Evolutionary conservation across 2,888 invertebrate species (phyloP), one percentile per base, ranked within the genome.

Genomic region (Oligia fasciuncula): DNA sequence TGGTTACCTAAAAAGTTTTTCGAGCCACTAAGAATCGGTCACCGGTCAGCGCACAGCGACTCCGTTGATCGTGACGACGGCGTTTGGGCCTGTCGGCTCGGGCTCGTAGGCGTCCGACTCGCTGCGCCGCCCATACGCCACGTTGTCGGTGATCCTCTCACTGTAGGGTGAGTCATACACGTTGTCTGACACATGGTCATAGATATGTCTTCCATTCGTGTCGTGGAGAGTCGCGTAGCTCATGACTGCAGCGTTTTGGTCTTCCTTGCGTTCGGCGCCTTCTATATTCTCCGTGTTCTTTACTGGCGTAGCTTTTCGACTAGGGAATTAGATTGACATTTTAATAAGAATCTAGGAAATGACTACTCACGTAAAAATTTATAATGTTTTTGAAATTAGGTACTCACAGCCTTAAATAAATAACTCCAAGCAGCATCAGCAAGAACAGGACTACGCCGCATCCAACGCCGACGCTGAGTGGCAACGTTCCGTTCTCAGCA

Each of bases 201-300:
- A 93, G 89, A 97, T 95, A 84, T 97, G 96, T 35, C 97, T 94
- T 4, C 97, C 97, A 86, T 97, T 98, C 9, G 95, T 90, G 87
- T 98, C 98, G 93, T 98, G 98, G 0, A 98, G 95, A 1, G 98
- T 98, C 43, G 98, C 98, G 92, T 98, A 99, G 73, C 98, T 98
- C 98, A 98, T 98, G 0, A 98, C 98, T 0, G 98, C 98, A 0
- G 98, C 98, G 92, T 98, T 98, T 90, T 98, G 98, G 92, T 98
- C 98, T 93, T 98, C 98, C 91, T 98, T 98, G 29, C 98, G 97
- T 90, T 98, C 98, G 0, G 98, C 98, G 1, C 98, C 98, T 95
- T 98, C 98, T 66, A 99, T 97, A 93, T 99, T 99, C 93, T 98
- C 98, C 0, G 98, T 98, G 92, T 98, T 98, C 93, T 98, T 99